Conservation (phyloP, 2,113 vertebrate genomes). For the Phocoena sinus region DNA sequence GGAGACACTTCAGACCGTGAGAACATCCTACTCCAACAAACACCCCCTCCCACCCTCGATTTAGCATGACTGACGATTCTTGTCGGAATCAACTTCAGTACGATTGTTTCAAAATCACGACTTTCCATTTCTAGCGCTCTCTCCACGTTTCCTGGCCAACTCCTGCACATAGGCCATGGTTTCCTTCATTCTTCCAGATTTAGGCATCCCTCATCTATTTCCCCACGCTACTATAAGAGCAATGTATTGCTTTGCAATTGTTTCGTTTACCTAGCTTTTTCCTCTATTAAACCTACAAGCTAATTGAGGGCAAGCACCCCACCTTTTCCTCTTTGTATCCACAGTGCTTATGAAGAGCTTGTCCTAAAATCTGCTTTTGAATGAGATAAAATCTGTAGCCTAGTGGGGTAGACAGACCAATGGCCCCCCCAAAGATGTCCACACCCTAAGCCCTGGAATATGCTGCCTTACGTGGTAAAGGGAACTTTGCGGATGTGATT, state of each 20-base stretch:
- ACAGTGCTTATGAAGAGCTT: not conserved
- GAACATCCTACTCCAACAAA: not conserved
- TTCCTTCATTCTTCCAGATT: not conserved
- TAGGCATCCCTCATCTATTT: not conserved
- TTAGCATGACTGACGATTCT: not conserved
- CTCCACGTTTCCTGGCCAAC: not conserved
- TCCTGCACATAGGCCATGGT: not conserved
- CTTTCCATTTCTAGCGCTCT: not conserved
- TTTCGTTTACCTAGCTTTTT: not conserved
- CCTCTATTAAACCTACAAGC: not conserved
- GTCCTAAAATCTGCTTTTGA: not conserved
- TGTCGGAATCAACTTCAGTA: not conserved
- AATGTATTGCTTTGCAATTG: not conserved
- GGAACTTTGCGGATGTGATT: not conserved
- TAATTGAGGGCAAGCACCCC: not conserved
- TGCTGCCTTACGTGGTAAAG: not conserved
- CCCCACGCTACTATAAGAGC: not conserved
- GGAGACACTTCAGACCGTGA: not conserved
- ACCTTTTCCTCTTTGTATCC: not conserved
- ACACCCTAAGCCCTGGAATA: not conserved
- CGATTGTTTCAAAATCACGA: not conserved
- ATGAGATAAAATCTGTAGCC: not conserved
- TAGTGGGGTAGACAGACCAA: not conserved
- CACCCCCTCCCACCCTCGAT: not conserved
- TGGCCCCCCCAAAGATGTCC: not conserved